Base-by-base conservation (phyloP, 2,113 vertebrate species). In the Meleagris gallopavo region DNA sequence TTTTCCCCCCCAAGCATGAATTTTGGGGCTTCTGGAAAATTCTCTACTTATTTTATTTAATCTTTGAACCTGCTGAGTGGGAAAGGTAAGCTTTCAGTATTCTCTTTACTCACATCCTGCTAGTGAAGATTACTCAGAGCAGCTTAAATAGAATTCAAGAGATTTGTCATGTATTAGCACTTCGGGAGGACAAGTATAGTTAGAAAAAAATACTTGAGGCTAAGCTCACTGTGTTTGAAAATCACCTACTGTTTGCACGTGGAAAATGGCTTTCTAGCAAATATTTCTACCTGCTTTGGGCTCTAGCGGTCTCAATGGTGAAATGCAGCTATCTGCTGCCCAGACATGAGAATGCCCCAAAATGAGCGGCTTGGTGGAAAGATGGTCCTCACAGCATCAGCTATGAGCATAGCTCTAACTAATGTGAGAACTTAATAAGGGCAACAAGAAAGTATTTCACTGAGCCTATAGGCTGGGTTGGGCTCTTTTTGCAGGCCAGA, bases 91-190 rank as follows among this genome's bases (percentile, higher is more conserved):
- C 46, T 93, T 93, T 83, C 52, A 70, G 61, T 81, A 76, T 48
- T 83, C 43, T 48, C 81, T 83, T 72, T 61, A 61, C 66, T 84
- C 82, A 58, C 62, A 69, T 79, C 86, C 86, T 83, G 90, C 66
- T 58, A 65, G 86, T 41, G 73, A 90, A 79, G 93, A 94, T 96
- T 93, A 95, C 88, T 95, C 94, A 95, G 92, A 94, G 73, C 55
- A 81, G 86, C 93, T 93, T 93, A 90, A 94, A 89, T 52, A 89
- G 88, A 95, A 95, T 94, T 69, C 83, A 75, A 81, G 73, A 94
- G 90, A 86, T 90, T 91, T 94, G 88, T 93, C 92, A 90, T 4
- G 9, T 93, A 88, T 86, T 78, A 94, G 69, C 36, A 83, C 65
- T 72, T 67, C 43, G 25, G 40, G 30, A 91, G n/a, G 40, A 76